Base-by-base conservation (phyloP, 2,888 invertebrate species). In the Fragum fragum region DNA sequence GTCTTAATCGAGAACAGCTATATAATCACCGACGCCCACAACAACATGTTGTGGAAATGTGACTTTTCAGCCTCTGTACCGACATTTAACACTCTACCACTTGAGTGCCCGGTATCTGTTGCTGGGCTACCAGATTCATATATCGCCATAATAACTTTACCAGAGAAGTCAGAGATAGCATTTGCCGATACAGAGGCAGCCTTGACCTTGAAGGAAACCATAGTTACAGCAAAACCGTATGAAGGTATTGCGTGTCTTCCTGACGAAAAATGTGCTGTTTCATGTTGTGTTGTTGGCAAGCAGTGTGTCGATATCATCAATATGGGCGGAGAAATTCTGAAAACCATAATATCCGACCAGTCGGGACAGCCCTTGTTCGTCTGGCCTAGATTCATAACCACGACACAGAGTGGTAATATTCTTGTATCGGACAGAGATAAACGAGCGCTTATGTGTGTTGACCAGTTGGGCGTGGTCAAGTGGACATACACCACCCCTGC, bases 341-440 rank as follows among this genome's bases (percentile, higher is more conserved):
- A 85, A 66, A 75, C 78, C 9, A 82, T 89, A 26, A 82, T 80
- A 42, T 79, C 81, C 47, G 76, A 85, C n/a, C 76, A 73, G 32
- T 32, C 78, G 0, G 86, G 86, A n/a, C 47, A 76, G 2, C 57
- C 66, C 9, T 42, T 87, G 28, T 87, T 88, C 52, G 81, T 86
- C 28, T 86, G 88, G 85, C 89, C 89, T 14, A 63, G 89, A 63
- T 89, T 88, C 69, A 52, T 89, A 23, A 79, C 84, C 6, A 74
- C 76, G 0, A 83, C 88, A 0, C 71, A 79, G 7, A 47, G 74
- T 26, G 87, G 87, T 1, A 81, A 82, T 28, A 88, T 89, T 36
- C 59, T 89, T 0, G 83, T 89, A 3, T 88, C 87, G 14, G 89
- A 89, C 73, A 77, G 86, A 23, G 89, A 89, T 32, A 80, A 88